Conservation (phyloP, 2,797 vertebrate species). For the Mus spretus region DNA sequence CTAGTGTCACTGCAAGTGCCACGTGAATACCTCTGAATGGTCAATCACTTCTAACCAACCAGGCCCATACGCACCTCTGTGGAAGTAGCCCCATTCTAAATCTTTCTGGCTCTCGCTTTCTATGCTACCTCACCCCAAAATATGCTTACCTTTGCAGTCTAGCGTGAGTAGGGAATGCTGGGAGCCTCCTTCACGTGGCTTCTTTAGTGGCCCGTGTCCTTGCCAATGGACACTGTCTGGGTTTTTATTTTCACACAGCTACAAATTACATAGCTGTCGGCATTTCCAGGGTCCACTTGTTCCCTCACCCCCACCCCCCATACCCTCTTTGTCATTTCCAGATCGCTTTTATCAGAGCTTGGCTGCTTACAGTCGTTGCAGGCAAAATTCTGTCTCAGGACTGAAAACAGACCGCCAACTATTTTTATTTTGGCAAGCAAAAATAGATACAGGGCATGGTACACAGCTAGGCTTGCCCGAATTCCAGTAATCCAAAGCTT, state of each 20-base stretch:
- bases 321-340: neutral
- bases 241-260: constrained; percentile 37
- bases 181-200: neutral
- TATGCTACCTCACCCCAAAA: neutral
- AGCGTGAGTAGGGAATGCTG: neutral
- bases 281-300: neutral
- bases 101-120: neutral
- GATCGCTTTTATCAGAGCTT: constrained; percentile 69
- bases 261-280: constrained; percentile 35
- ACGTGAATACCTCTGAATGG: accelerated
- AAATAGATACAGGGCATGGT: constrained; percentile 77
- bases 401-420: constrained; percentile 80
- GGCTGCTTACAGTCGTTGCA: constrained; percentile 68
- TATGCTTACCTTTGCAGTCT: neutral
- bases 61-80: accelerated
- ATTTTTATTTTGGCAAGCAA: constrained; percentile 75
- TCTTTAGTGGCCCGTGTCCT: neutral
- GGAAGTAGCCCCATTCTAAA: neutral
- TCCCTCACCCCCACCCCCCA: neutral
- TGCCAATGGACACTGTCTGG: neutral
- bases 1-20: neutral
- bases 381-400: constrained; percentile 80
- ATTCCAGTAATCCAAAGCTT: constrained; percentile 66
- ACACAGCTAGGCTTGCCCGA: constrained; percentile 18
- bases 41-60: neutral